Conservation (phyloP, 1,140 invertebrate species). For the Octopus sinensis region DNA sequence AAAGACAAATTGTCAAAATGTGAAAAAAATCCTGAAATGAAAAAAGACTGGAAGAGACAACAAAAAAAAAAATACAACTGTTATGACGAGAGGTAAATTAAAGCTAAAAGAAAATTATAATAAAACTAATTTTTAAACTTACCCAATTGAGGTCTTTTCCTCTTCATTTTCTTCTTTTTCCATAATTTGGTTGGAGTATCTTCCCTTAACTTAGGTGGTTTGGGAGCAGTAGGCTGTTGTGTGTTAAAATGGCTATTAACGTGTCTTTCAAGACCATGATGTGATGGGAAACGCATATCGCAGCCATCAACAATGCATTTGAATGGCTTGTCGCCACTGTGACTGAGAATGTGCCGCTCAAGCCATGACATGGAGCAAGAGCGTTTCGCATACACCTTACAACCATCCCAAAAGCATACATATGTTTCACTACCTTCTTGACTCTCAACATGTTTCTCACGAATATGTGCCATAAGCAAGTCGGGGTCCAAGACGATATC, state of each 20-base stretch:
- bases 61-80: too few species aligned
- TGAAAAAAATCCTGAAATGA: too few species aligned
- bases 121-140: constrained; percentile 16
- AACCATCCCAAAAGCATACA: constrained; percentile 86
- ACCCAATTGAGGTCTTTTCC: constrained; percentile 68
- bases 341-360: constrained; percentile 84
- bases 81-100: too few species aligned
- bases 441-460: constrained; percentile 80
- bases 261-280: constrained; percentile 84
- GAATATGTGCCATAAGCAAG: constrained; percentile 82
- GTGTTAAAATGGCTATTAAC: constrained; percentile 88
- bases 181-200: constrained; percentile 71
- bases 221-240: constrained; percentile 55
- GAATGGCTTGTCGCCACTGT: constrained; percentile 86
- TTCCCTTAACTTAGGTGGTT: constrained; percentile 53
- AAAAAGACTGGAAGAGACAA: too few species aligned
- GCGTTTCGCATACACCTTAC: constrained; percentile 88
- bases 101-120: too few species aligned
- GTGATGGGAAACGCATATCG: constrained; percentile 83
- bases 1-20: too few species aligned
- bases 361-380: constrained; percentile 90
- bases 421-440: constrained; percentile 77
- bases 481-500: constrained; percentile 70
- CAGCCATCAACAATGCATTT: constrained; percentile 92
- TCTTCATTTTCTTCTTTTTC: constrained; percentile 79